phyloP scores from a whole-genome alignment of 2,888 invertebrate species.

The Aphodius sticticus region DNA sequence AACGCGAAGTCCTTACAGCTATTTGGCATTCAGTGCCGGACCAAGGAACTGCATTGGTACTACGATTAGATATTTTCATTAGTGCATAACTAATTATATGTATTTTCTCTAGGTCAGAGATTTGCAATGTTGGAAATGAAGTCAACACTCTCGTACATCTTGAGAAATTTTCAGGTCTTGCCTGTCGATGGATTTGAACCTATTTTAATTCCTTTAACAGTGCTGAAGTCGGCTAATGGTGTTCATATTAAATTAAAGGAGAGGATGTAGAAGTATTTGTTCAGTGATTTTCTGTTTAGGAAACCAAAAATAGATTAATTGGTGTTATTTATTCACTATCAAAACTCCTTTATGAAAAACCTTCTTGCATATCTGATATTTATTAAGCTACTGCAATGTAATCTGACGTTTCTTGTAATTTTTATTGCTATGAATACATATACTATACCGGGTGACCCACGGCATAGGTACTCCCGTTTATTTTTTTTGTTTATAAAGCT shows the following conservation, averaged over 20 bases:
- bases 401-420: too few relatives aligned
- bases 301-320: neutral
- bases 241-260: constrained; percentile 29
- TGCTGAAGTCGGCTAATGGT: constrained; percentile 32
- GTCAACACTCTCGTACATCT: constrained; percentile 60
- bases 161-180: constrained; percentile 60
- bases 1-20: constrained; percentile 50
- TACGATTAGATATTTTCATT: neutral
- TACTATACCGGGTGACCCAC: too few relatives aligned
- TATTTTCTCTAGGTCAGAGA: constrained; percentile 52
- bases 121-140: constrained; percentile 64
- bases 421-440: too few relatives aligned
- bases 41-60: constrained; percentile 50
- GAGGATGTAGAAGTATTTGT: constrained; percentile 15
- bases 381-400: too few relatives aligned
- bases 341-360: too few relatives aligned
- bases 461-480: too few relatives aligned
- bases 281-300: neutral
- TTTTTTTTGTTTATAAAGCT: too few relatives aligned
- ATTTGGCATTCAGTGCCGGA: constrained; percentile 53
- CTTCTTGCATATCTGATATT: too few relatives aligned
- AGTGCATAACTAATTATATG: neutral
- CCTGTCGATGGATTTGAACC: constrained; percentile 38
- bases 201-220: constrained; percentile 32
- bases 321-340: too few relatives aligned